These are phyloP conservation scores for Pimephales promelas DNA, from an alignment of 2,113 vertebrate genomes.

Conservation along the genomic window DNA sequence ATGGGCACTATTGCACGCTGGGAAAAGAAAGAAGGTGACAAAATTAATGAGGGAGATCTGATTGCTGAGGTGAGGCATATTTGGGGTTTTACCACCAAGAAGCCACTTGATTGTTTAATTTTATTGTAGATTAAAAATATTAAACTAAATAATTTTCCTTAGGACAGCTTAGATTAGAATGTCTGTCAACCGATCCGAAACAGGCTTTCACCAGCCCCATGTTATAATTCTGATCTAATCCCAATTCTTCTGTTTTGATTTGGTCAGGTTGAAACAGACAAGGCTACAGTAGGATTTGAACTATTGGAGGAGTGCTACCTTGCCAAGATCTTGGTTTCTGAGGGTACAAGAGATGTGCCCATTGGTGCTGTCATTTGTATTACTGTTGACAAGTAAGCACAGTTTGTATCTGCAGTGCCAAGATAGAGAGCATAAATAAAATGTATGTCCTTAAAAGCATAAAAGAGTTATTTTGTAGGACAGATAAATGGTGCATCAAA, in stretches of 20 bases:
- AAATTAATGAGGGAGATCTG: slow-evolving; percentile 90
- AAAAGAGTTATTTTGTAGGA: no score
- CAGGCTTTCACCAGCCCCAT: neutral
- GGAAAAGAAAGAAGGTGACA: slow-evolving; percentile 98
- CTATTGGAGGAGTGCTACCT: slow-evolving; percentile 92
- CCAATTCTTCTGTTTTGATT: neutral
- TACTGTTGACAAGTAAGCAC: slow-evolving; percentile 88
- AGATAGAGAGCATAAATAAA: neutral
- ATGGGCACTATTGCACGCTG: slow-evolving; percentile 94
- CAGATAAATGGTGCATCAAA: neutral
- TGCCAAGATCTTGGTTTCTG: slow-evolving; percentile 93
- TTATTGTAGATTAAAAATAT: no score
- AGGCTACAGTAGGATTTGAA: slow-evolving; percentile 99
- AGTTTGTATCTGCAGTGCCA: neutral
- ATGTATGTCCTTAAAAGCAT: neutral
- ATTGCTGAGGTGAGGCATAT: slow-evolving; percentile 87
- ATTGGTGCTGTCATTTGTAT: slow-evolving; percentile 93
- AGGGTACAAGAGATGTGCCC: slow-evolving; percentile 90
- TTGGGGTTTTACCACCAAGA: neutral
- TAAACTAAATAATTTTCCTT: no score
- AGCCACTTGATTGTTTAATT: no score
- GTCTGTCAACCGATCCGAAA: neutral
- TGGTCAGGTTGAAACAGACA: slow-evolving; percentile 94
- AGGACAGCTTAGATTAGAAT: no score
- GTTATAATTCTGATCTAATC: neutral